Conservation (phyloP, 92 coral and sea anemone species). For the Palythoa heliodiscus region DNA sequence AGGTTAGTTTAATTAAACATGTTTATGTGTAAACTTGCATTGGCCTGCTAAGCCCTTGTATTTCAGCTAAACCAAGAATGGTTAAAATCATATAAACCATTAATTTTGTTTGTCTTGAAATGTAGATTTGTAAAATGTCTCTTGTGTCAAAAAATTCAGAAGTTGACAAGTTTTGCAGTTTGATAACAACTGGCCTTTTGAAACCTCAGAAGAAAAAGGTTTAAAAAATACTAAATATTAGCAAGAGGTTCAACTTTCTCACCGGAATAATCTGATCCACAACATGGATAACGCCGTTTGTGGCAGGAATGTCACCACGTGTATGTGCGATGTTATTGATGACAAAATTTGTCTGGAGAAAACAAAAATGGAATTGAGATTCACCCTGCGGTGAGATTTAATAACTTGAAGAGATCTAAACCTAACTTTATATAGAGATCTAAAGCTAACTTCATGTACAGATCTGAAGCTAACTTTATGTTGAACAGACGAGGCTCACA, state of each 20-base stretch:
- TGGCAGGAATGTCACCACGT: constrained; percentile 66
- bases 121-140: too few relatives aligned
- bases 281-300: constrained; percentile 81
- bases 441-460: background rate
- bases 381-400: background rate
- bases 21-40: too few relatives aligned
- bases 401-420: background rate
- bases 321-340: constrained; percentile 82
- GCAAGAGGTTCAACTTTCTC: background rate
- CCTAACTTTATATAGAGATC: background rate
- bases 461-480: background rate
- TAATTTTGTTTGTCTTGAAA: too few relatives aligned
- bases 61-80: too few relatives aligned
- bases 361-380: background rate
- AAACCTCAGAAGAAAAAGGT: background rate
- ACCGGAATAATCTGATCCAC: constrained; percentile 87
- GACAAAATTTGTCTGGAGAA: constrained; percentile 56
- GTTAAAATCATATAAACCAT: too few relatives aligned
- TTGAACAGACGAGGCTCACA: too few relatives aligned
- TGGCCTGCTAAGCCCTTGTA: background rate
- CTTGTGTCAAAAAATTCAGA: too few relatives aligned
- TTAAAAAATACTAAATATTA: background rate
- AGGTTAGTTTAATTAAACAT: too few relatives aligned
- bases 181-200: background rate
- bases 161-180: too few relatives aligned